Evolutionary conservation across 2,113 vertebrate genomes (phyloP), one percentile per base, ranked within the genome.

Genomic region (Buteo buteo): DNA sequence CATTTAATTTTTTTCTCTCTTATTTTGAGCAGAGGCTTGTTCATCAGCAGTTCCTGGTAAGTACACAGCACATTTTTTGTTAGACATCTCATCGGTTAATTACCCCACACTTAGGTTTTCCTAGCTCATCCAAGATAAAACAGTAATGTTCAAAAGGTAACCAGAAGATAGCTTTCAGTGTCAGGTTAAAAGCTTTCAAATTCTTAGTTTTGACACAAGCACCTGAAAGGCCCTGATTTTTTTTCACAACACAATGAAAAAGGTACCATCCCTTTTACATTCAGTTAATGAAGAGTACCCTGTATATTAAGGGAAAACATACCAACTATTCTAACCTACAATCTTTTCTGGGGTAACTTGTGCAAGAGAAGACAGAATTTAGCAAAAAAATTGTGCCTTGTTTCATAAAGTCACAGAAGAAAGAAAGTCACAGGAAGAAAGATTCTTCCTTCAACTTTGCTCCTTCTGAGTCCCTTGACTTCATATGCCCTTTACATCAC

Each of bases 11-110:
- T 82, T 91, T 82, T 82, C 67, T 96, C 54, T 96, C 72, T 94
- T 97, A 4, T 91, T 90, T 97, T 87, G 95, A 70, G 70, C 96
- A 99, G 99, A 99, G 94, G 98, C 98, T 96, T 99, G 98, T 93
- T 98, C 98, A 54, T 98, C 98, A 66, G 97, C 98, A 47, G 97
- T 99, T 73, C 98, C 99, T 72, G 99, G 99, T 99, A 93, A 98
- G 98, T 97, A 83, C 7, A 19, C 59, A 11, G 31, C 5, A 1
- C 4, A 4, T 11, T 40, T 86, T 59, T 55, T 69, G 16, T 70
- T 78, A 52, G 16, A 65, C 3, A 21, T 36, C 40, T 50, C 65
- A n/a, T 4, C 4, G 0, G 17, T 64, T 69, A 61, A 32, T 59
- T 64, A 72, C 25, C 12, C 29, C 17, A 69, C 44, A 25, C 36